Percentiles rank a stretch among this genome's conserved stretches.
phyloP scores from a whole-genome alignment of 2,888 invertebrate genomes.

The Piscicola geometra region DNA sequence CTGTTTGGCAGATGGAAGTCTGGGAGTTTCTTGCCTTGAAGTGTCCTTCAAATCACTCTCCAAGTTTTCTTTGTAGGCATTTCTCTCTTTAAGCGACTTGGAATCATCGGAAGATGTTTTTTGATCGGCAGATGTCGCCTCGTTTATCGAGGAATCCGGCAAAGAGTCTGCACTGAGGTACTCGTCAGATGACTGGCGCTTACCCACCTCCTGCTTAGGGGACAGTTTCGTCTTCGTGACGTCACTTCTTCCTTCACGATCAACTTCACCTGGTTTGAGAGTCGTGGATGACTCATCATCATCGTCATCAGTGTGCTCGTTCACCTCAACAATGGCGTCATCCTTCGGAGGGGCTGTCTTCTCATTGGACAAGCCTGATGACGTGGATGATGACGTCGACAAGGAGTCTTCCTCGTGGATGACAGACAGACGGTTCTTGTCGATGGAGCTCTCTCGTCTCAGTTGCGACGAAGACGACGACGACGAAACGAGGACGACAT shows the following conservation, averaged over 20 bases:
- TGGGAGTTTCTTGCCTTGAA: no score
- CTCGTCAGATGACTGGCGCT: neutral
- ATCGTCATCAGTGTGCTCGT: slow-evolving; percentile 11
- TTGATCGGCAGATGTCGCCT: no score
- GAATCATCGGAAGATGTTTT: no score
- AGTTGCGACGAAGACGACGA: neutral
- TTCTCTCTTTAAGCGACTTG: no score
- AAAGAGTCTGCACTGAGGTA: slow-evolving; percentile 5
- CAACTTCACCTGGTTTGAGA: neutral
- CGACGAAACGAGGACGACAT: slow-evolving; percentile 26
- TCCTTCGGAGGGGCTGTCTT: neutral
- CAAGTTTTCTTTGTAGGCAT: no score
- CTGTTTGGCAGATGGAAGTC: no score
- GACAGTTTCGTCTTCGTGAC: neutral
- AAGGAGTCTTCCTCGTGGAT: slow-evolving; percentile 28
- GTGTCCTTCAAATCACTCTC: no score
- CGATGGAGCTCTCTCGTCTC: neutral
- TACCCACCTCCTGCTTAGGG: neutral
- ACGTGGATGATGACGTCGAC: slow-evolving; percentile 19
- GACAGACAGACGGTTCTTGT: slow-evolving; percentile 14
- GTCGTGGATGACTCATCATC: neutral
- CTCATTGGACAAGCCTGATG: slow-evolving; percentile 13
- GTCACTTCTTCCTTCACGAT: neutral
- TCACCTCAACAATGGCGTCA: neutral
- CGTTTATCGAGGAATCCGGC: neutral